Base-by-base conservation (phyloP, 1,140 invertebrate species). In the Drosophila tropicalis region DNA sequence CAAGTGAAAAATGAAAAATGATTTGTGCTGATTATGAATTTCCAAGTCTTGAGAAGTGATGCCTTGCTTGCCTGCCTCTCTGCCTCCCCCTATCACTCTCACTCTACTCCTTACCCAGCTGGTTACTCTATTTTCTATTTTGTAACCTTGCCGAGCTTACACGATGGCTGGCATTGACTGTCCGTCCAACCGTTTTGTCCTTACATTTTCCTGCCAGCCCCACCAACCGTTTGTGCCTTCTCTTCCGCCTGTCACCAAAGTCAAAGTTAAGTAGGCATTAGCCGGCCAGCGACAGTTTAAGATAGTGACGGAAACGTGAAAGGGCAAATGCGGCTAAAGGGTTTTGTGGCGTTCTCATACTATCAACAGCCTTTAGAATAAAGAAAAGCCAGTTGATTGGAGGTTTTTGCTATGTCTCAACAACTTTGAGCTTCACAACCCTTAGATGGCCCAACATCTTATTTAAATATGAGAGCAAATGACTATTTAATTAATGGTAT, bases 241-340 rank as follows among this genome's bases (percentile, higher is more conserved):
- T 15, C 36, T 39, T 67, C 63, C 73, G 70, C 82, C 68, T 79
- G 79, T 87, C 76, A 79, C 75, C 82, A 86, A 86, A 87, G 82
- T 86, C 82, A 86, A 86, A 86, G 82, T 87, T 86, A 86, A 86
- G 82, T 70, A 79, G 83, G 82, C 63, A 86, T 85, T 79, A 85
- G 82, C 72, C 68, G 15, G 17, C 44, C 44, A 51, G 17, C 19
- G 44, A 51, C 44, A 51, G 44, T 22, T 51, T 51, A 51, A 51
- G 44, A 51, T 51, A 22, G 44, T 19, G 15, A 57, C 32, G 55
- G 13, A n/a, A 32, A 32, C 15, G 25, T 34, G 25, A 57, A 57
- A 32, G 55, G 55, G 55, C 17, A 22, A 51, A 29, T n/a, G 55
- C 22, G 55, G 55, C 13, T n/a, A 32, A 47, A 47, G 44, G 44